Base-by-base conservation (phyloP, 2,113 vertebrate species). In the Nothoprocta pentlandii region DNA sequence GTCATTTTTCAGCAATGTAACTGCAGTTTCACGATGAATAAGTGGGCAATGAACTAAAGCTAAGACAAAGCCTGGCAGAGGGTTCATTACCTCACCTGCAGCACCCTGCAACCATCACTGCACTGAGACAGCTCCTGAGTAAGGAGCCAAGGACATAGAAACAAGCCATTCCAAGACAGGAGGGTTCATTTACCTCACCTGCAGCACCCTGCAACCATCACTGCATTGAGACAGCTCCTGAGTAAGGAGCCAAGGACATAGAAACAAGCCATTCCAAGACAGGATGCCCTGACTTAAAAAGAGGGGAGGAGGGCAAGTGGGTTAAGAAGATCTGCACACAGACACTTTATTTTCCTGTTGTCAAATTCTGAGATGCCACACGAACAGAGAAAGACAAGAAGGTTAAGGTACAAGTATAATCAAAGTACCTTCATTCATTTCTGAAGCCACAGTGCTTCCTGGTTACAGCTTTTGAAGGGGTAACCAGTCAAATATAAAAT, bases 401-500 rank as follows among this genome's bases (percentile, higher is more conserved):
- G 16, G 2, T 0, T 84, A 12, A 86, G 80, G 32, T 47, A 39
- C 23, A 68, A 28, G 53, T 28, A 54, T 54, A 80, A 68, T 17
- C n/a, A 25, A 86, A 93, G 32, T 42, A 32, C 14, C 7, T 92
- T 62, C 49, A 58, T 22, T 64, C 28, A 62, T 6, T 56, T 84
- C 28, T 36, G 26, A 58, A 68, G 21, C 59, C 26, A 71, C 25
- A 59, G 26, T 42, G 25, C n/a, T 41, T 59, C 58, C 51, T 64
- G 17, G 15, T 54, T 42, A 79, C 28, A 73, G 28, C 11, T 85
- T 64, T 80, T 87, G n/a, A 51, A 71, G 84, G 23, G 79, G 23
- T 1, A 61, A 46, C 61, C 16, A 61, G 10, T 25, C 7, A 71
- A 56, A 8, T 26, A 56, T 41, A 0, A 9, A 74, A 53, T 1